A percentile compares a stretch with the other conserved stretches of the same genome.
Evolutionary conservation across 2,888 invertebrate genomes (phyloP).

Genomic region (Volucella inanis): DNA sequence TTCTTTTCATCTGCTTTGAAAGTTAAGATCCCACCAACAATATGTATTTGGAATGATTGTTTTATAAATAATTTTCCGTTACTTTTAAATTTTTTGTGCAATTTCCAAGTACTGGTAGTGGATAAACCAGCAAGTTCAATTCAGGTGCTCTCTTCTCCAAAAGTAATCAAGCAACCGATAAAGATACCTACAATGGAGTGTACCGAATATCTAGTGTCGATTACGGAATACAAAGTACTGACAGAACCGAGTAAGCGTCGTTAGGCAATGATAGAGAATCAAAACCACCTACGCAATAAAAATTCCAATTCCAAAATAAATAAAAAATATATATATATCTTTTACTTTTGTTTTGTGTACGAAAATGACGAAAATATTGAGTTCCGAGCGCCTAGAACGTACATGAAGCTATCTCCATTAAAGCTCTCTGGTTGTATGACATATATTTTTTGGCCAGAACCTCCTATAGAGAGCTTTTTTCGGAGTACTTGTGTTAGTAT

Average conservation of each 20-base stretch:
- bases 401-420: constrained; percentile 44
- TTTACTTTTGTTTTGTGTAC: constrained; percentile 56
- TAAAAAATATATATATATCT: constrained; percentile 15
- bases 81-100: too few relatives aligned
- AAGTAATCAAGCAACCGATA: neutral
- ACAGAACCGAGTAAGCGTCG: neutral
- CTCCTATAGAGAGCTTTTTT: constrained; percentile 8
- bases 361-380: constrained; percentile 36
- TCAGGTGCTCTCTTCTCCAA: constrained; percentile 5
- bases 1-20: too few relatives aligned
- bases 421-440: constrained; percentile 60
- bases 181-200: too few relatives aligned
- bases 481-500: constrained; percentile 27
- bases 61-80: too few relatives aligned
- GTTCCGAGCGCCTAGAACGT: constrained; percentile 35
- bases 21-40: too few relatives aligned
- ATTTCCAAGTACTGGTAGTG: neutral
- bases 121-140: neutral
- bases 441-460: constrained; percentile 53
- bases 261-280: constrained; percentile 38
- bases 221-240: neutral
- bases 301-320: constrained; percentile 32
- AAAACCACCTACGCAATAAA: constrained; percentile 71
- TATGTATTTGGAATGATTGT: too few relatives aligned
- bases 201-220: neutral